phyloP scores from a whole-genome alignment of 2,888 invertebrate species.

The Tetrapedia diversipes region DNA sequence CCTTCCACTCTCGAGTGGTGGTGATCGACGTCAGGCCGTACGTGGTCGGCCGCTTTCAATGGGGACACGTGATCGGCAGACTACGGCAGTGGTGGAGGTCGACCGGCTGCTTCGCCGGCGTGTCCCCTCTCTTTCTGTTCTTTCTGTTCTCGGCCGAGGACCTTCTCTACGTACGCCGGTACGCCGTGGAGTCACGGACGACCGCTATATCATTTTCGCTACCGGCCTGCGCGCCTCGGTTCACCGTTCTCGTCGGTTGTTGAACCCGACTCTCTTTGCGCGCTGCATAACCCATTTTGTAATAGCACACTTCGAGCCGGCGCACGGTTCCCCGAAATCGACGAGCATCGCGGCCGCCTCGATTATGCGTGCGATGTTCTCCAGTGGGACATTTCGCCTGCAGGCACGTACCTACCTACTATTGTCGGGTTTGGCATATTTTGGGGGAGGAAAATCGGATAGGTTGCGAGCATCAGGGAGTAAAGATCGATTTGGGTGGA shows the following conservation, averaged over 20 bases:
- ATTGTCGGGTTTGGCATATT: no score
- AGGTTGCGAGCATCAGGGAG: no score
- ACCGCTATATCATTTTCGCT: slow-evolving; percentile 80
- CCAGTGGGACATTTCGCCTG: no score
- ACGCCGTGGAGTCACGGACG: slow-evolving; percentile 69
- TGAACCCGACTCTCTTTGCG: slow-evolving; percentile 80
- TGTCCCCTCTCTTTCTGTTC: slow-evolving; percentile 26
- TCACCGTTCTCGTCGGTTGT: slow-evolving; percentile 77
- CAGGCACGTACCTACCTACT: no score
- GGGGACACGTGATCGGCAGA: slow-evolving; percentile 72
- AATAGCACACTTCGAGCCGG: slow-evolving; percentile 82
- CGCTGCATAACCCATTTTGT: slow-evolving; percentile 83
- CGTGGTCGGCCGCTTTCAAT: slow-evolving; percentile 77
- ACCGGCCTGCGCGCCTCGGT: slow-evolving; percentile 73
- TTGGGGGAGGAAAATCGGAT: no score
- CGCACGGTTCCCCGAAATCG: slow-evolving; percentile 75
- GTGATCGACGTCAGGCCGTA: slow-evolving; percentile 73
- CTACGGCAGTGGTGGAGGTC: slow-evolving; percentile 62
- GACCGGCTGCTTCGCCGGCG: slow-evolving; percentile 47
- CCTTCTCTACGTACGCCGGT: slow-evolving; percentile 64
- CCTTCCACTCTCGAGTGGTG: slow-evolving; percentile 66
- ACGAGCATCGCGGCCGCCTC: slow-evolving; percentile 4
- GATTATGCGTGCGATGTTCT: no score
- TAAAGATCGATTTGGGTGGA: no score
- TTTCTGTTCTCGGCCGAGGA: slow-evolving; percentile 46